Conservation (phyloP, 2,113 vertebrate species). For the Ammodytes marinus region DNA sequence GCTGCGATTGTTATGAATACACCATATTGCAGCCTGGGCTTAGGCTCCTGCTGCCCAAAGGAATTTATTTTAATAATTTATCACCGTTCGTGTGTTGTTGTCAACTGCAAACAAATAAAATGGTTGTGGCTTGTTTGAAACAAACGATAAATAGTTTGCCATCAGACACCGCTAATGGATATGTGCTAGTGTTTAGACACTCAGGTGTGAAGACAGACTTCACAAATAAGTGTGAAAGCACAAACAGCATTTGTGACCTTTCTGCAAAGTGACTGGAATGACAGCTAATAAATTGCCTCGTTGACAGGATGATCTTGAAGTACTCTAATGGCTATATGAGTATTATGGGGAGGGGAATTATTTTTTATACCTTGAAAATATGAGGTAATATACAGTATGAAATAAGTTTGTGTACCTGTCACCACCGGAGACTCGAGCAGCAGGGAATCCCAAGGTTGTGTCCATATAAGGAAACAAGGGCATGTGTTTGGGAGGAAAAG, state of each 20-base stretch:
- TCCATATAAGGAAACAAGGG: slow-evolving; percentile 55
- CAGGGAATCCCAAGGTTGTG: neutral
- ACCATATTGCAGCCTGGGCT: neutral
- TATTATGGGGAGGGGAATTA: neutral
- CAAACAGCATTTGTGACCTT: neutral
- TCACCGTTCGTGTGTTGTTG: slow-evolving; percentile 9
- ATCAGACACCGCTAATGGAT: neutral
- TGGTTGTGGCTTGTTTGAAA: neutral
- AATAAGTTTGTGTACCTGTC: slow-evolving; percentile 27
- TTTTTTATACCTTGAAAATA: neutral
- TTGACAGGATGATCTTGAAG: neutral
- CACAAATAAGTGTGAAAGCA: neutral
- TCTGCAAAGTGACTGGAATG: neutral
- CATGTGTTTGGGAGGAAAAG: slow-evolving; percentile 13
- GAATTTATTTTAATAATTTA: slow-evolving; percentile 20
- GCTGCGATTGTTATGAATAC: neutral
- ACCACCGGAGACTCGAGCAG: slow-evolving; percentile 11
- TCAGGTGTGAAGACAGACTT: neutral
- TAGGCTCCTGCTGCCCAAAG: neutral
- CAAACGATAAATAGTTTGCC: slow-evolving; percentile 2
- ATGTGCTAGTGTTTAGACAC: neutral
- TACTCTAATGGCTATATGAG: neutral
- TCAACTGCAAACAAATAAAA: slow-evolving; percentile 28
- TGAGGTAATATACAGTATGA: neutral
- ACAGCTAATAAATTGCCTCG: neutral